A percentile compares a stretch with the other conserved stretches of the same genome.
These are phyloP conservation scores for Poeciliopsis turrubarensis DNA, from an alignment of 2,113 vertebrate species.

Conservation along the genomic window DNA sequence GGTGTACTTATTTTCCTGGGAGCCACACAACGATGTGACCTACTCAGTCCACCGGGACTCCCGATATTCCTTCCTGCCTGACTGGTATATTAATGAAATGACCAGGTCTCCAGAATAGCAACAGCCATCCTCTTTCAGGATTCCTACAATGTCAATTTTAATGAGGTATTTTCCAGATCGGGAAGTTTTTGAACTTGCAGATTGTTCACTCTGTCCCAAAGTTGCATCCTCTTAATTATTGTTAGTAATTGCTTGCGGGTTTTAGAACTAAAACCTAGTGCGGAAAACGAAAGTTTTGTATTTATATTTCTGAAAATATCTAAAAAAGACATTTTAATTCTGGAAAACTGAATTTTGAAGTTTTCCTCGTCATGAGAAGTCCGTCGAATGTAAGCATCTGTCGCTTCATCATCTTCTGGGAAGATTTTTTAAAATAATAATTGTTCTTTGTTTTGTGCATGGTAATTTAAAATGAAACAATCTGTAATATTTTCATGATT, in stretches of 20 bases:
- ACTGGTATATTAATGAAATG: constrained; percentile 84
- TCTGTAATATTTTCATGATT: no score
- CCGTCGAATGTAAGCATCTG: background rate
- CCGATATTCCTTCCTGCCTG: constrained; percentile 82
- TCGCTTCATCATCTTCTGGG: background rate
- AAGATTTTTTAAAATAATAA: background rate
- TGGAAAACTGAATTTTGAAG: no score
- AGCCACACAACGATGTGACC: constrained; percentile 83
- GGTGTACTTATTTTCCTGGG: constrained; percentile 87
- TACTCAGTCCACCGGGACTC: constrained; percentile 83
- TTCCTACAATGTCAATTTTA: background rate
- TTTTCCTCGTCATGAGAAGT: background rate
- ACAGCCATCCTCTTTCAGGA: background rate
- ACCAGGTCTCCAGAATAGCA: constrained; percentile 17
- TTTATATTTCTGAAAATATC: no score
- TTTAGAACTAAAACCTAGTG: no score
- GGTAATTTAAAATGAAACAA: constrained; percentile 16
- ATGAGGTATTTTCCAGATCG: background rate
- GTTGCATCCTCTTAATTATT: no score
- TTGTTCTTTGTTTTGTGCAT: constrained; percentile 3
- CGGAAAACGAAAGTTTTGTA: no score
- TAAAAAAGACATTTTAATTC: no score
- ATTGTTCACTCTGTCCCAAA: no score
- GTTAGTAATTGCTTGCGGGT: no score
- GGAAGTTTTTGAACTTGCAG: background rate